Conservation (phyloP, 2,113 vertebrate genomes). For the Lucifuga dentata region DNA sequence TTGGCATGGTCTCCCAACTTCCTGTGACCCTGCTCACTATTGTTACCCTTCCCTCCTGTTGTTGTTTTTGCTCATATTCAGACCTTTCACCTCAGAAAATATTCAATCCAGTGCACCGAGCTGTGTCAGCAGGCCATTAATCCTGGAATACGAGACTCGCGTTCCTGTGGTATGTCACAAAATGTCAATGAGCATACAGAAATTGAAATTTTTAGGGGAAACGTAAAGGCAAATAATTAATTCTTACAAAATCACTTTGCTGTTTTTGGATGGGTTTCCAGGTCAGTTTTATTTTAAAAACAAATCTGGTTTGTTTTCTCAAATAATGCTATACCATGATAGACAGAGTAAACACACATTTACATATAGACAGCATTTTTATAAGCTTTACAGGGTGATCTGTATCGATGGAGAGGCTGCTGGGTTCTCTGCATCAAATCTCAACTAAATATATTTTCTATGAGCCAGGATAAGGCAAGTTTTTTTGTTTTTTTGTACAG, state of each 20-base stretch:
- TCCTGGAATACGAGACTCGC: not conserved
- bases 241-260: not conserved
- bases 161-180: not conserved
- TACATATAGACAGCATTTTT: conserved; percentile 66
- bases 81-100: conserved; percentile 16
- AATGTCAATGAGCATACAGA: no score
- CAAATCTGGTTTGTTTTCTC: conserved; percentile 7
- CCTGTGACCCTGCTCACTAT: conserved; percentile 5
- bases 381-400: not conserved
- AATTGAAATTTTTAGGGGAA: not conserved
- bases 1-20: not conserved
- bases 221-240: conserved; percentile 19
- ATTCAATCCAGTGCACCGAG: conserved; percentile 14
- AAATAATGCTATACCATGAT: conserved; percentile 2
- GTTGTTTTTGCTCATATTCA: conserved; percentile 33
- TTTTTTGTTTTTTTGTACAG: no score
- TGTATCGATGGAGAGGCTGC: not conserved
- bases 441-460: not conserved
- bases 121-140: not conserved
- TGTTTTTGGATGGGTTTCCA: not conserved
- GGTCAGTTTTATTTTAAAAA: conserved; percentile 33
- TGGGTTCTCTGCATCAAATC: not conserved
- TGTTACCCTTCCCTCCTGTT: not conserved
- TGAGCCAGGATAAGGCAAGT: no score
- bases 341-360: conserved; percentile 46